phyloP scores from a whole-genome alignment of 2,113 vertebrate genomes.

The Pygoscelis adeliae region DNA sequence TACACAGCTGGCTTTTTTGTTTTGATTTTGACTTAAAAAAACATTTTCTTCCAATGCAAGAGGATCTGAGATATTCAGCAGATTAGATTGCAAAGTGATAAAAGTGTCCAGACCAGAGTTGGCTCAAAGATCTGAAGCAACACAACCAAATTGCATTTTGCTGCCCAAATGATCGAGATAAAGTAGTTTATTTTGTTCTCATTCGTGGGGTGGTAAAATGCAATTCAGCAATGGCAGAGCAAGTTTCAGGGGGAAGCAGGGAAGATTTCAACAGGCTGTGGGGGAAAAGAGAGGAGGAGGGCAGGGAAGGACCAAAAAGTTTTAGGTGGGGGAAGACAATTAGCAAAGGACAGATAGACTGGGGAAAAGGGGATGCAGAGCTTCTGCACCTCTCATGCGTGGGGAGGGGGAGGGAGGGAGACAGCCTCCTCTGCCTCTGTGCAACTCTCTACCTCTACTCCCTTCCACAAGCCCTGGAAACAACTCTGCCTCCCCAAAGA shows the following conservation, averaged over 20 bases:
- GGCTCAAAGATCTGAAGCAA: slow-evolving; percentile 33
- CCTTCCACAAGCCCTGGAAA: not conserved
- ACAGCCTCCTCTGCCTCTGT: not conserved
- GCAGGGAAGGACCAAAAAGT: not conserved
- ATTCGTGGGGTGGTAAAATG: not conserved
- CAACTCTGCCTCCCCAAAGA: not conserved
- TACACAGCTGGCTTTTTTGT: not conserved
- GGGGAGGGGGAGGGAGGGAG: not conserved
- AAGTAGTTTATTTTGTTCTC: slow-evolving; percentile 46
- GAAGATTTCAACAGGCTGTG: not conserved
- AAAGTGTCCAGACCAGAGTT: slow-evolving; percentile 38
- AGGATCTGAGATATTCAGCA: slow-evolving; percentile 31
- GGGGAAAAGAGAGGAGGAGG: not conserved
- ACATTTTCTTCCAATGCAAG: slow-evolving; percentile 47
- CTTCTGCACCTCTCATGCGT: not conserved
- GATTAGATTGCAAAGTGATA: slow-evolving; percentile 64
- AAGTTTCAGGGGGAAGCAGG: not conserved
- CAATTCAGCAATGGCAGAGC: not conserved
- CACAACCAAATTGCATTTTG: slow-evolving; percentile 42
- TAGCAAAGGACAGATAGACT: not conserved
- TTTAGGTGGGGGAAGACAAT: not conserved
- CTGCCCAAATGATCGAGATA: slow-evolving; percentile 36
- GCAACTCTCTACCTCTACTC: not conserved
- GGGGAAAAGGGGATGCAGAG: not conserved
- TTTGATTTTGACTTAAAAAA: not conserved